Percentiles rank a stretch among this genome's conserved stretches.
These are phyloP conservation scores for Gasterosteus nipponicus DNA, from an alignment of 2,113 vertebrate species.

Conservation along the genomic window DNA sequence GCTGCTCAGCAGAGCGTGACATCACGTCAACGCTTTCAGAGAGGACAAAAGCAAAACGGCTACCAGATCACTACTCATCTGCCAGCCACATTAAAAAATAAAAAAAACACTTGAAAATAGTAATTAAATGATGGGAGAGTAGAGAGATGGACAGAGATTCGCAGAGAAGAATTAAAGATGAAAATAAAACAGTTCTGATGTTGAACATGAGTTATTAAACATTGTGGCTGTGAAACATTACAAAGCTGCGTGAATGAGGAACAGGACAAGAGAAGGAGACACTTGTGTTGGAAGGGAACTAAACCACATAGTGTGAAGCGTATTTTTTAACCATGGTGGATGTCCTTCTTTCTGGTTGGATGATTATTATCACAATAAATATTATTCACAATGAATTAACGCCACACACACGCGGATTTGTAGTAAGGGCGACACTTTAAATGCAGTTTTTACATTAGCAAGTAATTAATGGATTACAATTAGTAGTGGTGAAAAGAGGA, in stretches of 20 bases:
- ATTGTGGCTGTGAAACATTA: not conserved
- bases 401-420: not conserved
- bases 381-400: not conserved
- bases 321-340: not conserved
- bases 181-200: not conserved
- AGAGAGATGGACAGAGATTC: not conserved
- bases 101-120: constrained; percentile 13
- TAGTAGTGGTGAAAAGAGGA: not conserved
- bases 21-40: constrained; percentile 50
- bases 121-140: constrained; percentile 23
- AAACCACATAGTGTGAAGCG: not conserved
- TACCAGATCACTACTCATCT: constrained; percentile 40
- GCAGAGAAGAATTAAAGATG: constrained; percentile 13
- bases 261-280: not conserved
- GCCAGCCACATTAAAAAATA: constrained; percentile 11
- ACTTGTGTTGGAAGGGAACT: not conserved
- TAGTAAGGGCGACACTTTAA: not conserved
- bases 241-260: constrained; percentile 7
- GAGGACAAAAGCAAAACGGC: constrained; percentile 53
- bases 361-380: not conserved
- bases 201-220: constrained; percentile 24
- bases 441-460: not conserved
- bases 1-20: constrained; percentile 56
- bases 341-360: not conserved
- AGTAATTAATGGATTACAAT: not conserved